These are phyloP conservation scores for Baccha elongata DNA, from an alignment of 2,888 invertebrate genomes.

Conservation along the genomic window DNA sequence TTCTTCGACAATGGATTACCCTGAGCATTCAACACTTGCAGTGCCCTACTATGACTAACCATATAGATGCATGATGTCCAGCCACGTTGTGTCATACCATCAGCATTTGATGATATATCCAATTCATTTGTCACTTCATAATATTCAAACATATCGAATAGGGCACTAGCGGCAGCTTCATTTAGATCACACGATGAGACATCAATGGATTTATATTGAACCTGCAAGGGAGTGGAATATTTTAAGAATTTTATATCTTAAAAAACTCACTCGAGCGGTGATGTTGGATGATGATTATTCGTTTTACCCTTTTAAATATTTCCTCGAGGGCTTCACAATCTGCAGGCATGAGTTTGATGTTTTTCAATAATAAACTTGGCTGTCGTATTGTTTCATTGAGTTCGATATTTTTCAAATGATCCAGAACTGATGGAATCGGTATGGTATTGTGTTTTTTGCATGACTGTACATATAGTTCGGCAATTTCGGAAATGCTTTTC, in stretches of 20 bases:
- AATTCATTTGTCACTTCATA: constrained; percentile 92
- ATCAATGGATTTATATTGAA: constrained; percentile 82
- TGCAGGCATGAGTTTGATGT: constrained; percentile 85
- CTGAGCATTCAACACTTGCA: constrained; percentile 80
- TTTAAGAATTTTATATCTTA: constrained; percentile 14
- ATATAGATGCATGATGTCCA: constrained; percentile 89
- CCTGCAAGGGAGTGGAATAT: constrained; percentile 75
- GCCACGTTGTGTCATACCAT: constrained; percentile 88
- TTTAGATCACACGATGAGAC: constrained; percentile 80
- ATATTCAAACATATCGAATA: constrained; percentile 96
- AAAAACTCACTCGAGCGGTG: constrained; percentile 9
- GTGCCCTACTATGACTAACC: constrained; percentile 81
- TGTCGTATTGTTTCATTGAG: constrained; percentile 83
- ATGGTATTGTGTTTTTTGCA: constrained; percentile 88
- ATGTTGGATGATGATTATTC: not conserved
- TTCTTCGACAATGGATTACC: constrained; percentile 81
- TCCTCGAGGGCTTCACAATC: constrained; percentile 93
- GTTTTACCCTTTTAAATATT: constrained; percentile 87
- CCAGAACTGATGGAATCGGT: constrained; percentile 87
- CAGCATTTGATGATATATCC: constrained; percentile 89
- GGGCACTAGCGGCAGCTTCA: constrained; percentile 86
- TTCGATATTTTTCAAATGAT: constrained; percentile 86
- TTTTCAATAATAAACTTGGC: constrained; percentile 85
- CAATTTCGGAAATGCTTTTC: constrained; percentile 86
- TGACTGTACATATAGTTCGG: constrained; percentile 88